phyloP scores from a whole-genome alignment of 2,113 vertebrate genomes.

The Boleophthalmus pectinirostris region DNA sequence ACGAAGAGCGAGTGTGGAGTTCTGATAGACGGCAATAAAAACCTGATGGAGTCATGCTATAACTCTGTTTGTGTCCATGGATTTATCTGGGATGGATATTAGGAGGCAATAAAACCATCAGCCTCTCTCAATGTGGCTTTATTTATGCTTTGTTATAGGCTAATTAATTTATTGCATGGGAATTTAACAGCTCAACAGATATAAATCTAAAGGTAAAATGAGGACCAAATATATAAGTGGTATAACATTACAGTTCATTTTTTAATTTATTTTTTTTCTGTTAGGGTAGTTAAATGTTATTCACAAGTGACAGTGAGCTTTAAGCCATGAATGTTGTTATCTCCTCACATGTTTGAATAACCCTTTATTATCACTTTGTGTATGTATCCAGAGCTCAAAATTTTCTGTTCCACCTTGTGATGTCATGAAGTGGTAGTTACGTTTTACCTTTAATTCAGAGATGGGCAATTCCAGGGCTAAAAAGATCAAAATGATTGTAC shows the following conservation, averaged over 20 bases:
- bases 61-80: conserved; percentile 26
- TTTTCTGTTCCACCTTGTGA: too few relatives aligned
- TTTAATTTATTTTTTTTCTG: not conserved
- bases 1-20: not conserved
- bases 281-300: not conserved
- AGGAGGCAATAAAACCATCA: conserved; percentile 35
- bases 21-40: conserved; percentile 22
- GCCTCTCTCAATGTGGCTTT: conserved; percentile 10
- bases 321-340: too few relatives aligned
- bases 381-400: too few relatives aligned
- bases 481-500: too few relatives aligned
- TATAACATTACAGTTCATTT: too few relatives aligned
- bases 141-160: conserved; percentile 22
- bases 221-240: not conserved
- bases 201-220: conserved; percentile 9
- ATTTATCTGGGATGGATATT: conserved; percentile 31
- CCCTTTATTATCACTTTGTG: too few relatives aligned
- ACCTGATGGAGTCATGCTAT: not conserved
- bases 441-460: too few relatives aligned
- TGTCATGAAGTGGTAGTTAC: too few relatives aligned
- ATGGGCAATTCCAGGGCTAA: too few relatives aligned
- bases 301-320: too few relatives aligned
- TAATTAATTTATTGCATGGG: conserved; percentile 11
- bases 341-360: too few relatives aligned
- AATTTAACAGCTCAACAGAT: conserved; percentile 17